Evolutionary conservation across 2,888 invertebrate species (phyloP).

Genomic region (Dendrolimus houi): DNA sequence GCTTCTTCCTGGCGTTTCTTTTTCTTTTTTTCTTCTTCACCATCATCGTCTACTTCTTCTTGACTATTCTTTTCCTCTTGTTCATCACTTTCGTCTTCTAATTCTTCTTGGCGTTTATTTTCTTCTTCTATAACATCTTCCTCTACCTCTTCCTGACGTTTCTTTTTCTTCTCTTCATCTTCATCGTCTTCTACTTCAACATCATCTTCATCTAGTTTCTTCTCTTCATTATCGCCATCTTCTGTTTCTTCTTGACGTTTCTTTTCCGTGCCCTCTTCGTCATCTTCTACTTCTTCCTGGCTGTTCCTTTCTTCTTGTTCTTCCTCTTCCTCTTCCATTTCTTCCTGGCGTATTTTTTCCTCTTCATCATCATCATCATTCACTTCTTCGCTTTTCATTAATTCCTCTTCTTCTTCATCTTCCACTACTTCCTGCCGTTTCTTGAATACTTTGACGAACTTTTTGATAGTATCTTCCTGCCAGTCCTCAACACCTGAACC

Average conservation of each 20-base stretch:
- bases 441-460: slow-evolving; percentile 16
- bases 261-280: slow-evolving; percentile 6
- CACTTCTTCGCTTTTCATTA: slow-evolving; percentile 8
- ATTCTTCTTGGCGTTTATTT: slow-evolving; percentile 4
- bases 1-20: slow-evolving; percentile 7
- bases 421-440: slow-evolving; percentile 23
- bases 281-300: slow-evolving; percentile 9
- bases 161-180: slow-evolving; percentile 1
- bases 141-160: slow-evolving; percentile 6
- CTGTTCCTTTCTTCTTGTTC: slow-evolving; percentile 6
- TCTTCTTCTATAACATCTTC: slow-evolving; percentile 7
- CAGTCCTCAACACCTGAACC: slow-evolving; percentile 28
- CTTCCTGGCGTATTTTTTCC: slow-evolving; percentile 6
- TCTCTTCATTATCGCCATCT: slow-evolving; percentile 5
- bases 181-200: slow-evolving; percentile 5
- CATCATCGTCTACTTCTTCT: slow-evolving; percentile 2
- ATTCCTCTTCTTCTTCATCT: slow-evolving; percentile 11
- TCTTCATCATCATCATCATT: slow-evolving; percentile 13
- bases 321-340: slow-evolving; percentile 3
- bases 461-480: slow-evolving; percentile 24
- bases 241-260: slow-evolving; percentile 7
- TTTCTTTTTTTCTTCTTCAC: slow-evolving; percentile 6
- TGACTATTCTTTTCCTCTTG: slow-evolving; percentile 3
- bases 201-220: slow-evolving; percentile 6
- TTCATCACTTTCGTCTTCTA: slow-evolving; percentile 1